Evolutionary conservation across 1,140 invertebrate genomes (phyloP).

Genomic region (Cephus cinctus): DNA sequence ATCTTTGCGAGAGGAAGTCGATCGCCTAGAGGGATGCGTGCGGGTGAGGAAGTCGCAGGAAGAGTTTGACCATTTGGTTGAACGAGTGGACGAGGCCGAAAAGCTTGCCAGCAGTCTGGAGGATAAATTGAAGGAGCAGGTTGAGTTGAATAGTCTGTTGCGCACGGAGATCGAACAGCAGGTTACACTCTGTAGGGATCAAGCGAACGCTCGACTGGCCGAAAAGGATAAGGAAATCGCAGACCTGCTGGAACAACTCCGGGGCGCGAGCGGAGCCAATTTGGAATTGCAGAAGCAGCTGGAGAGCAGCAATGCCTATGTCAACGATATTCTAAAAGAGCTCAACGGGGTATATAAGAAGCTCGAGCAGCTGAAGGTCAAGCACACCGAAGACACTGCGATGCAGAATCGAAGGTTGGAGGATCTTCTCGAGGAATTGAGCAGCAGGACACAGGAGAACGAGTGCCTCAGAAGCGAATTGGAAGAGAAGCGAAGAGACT

Average conservation of each 20-base stretch:
- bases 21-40: constrained; percentile 17
- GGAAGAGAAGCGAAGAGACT: constrained; percentile 28
- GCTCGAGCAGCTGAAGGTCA: constrained; percentile 53
- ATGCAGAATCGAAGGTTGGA: constrained; percentile 36
- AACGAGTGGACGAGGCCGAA: constrained; percentile 41
- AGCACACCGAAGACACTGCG: constrained; percentile 36
- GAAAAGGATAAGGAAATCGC: constrained; percentile 28
- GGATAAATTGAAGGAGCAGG: constrained; percentile 38
- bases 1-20: constrained; percentile 30
- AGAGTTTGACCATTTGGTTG: constrained; percentile 49
- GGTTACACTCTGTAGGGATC: too few species aligned
- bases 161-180: too few species aligned
- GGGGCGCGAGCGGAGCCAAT: constrained; percentile 43
- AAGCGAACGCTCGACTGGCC: constrained; percentile 21
- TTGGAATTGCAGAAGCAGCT: constrained; percentile 32
- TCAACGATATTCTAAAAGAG: constrained; percentile 47
- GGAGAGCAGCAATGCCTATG: constrained; percentile 42
- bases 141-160: too few species aligned
- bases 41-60: constrained; percentile 37
- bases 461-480: constrained; percentile 20
- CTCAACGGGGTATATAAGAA: constrained; percentile 45
- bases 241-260: constrained; percentile 11
- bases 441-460: constrained; percentile 27
- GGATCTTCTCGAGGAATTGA: constrained; percentile 35
- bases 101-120: constrained; percentile 41